These are phyloP conservation scores for Erinaceus europaeus DNA, from an alignment of 2,113 vertebrate genomes.

Conservation along the genomic window DNA sequence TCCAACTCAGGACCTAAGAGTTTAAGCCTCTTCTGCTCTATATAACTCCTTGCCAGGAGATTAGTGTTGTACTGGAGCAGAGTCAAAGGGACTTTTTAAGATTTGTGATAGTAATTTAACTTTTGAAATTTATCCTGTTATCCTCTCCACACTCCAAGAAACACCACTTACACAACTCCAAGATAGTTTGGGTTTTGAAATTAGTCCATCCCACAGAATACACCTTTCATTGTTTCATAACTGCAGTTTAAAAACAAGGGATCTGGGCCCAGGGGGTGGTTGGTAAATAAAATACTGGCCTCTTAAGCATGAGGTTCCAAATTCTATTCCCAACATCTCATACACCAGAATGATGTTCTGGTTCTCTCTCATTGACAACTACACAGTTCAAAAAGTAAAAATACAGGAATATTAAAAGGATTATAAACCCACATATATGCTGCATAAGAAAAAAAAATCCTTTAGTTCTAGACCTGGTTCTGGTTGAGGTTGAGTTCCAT, in stretches of 20 bases:
- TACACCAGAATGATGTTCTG: too few species aligned
- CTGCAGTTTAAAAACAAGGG: neutral
- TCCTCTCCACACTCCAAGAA: neutral
- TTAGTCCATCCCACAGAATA: neutral
- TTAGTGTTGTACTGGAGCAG: neutral
- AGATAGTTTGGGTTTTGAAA: neutral
- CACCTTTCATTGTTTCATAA: neutral
- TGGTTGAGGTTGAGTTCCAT: conserved; percentile 99
- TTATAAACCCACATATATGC: neutral
- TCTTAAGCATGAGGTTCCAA: too few species aligned
- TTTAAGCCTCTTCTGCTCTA: neutral
- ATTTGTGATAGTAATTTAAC: conserved; percentile 13
- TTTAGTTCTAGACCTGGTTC: conserved; percentile 90
- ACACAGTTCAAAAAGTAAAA: too few species aligned
- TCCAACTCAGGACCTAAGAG: neutral
- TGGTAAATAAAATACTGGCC: too few species aligned
- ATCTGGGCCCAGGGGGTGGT: too few species aligned
- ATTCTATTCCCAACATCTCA: too few species aligned
- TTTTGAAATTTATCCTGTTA: conserved; percentile 10
- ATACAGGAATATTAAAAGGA: conserved; percentile 16
- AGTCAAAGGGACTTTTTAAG: conserved; percentile 25
- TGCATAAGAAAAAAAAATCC: neutral
- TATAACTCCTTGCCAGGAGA: neutral
- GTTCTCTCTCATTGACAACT: too few species aligned
- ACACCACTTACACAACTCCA: neutral